These are phyloP conservation scores for Xyliphius kryptos DNA, from an alignment of 2,113 vertebrate genomes.

Conservation along the genomic window DNA sequence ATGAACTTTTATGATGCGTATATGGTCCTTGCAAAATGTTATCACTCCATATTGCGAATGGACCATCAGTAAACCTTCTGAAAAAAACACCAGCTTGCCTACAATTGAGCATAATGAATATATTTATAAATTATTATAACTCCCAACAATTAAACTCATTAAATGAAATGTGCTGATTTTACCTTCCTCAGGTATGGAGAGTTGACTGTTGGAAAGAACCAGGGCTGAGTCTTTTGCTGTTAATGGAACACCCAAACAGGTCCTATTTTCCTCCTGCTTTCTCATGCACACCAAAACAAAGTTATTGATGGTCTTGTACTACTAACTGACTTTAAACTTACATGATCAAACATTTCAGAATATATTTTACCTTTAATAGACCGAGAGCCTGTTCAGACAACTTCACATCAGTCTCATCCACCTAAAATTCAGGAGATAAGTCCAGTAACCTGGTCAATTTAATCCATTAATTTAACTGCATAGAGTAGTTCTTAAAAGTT, in stretches of 20 bases:
- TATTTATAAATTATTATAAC: neutral
- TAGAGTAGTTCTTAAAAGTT: too few relatives aligned
- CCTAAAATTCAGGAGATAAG: slow-evolving; percentile 52
- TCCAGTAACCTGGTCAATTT: too few relatives aligned
- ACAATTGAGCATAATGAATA: slow-evolving; percentile 30
- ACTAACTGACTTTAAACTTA: too few relatives aligned
- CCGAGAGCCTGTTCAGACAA: slow-evolving; percentile 78
- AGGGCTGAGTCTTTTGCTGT: slow-evolving; percentile 72
- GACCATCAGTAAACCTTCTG: slow-evolving; percentile 79
- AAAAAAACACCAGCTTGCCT: slow-evolving; percentile 86
- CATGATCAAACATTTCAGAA: too few relatives aligned
- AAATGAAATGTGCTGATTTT: slow-evolving; percentile 17
- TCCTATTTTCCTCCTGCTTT: slow-evolving; percentile 61
- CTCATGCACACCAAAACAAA: slow-evolving; percentile 19
- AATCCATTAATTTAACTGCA: too few relatives aligned
- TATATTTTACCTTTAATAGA: slow-evolving; percentile 63
- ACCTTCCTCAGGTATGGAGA: slow-evolving; percentile 83
- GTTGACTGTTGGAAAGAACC: slow-evolving; percentile 68
- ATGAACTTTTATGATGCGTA: slow-evolving; percentile 72
- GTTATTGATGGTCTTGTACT: too few relatives aligned
- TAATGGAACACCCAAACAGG: slow-evolving; percentile 76
- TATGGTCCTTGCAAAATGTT: slow-evolving; percentile 73
- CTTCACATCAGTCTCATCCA: slow-evolving; percentile 84
- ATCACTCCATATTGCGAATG: slow-evolving; percentile 75
- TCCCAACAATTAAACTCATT: too few relatives aligned